A percentile compares a stretch with the other conserved stretches of the same genome.
These are phyloP conservation scores for Echinops telfairi DNA, from an alignment of 2,113 vertebrate species.

Conservation along the genomic window DNA sequence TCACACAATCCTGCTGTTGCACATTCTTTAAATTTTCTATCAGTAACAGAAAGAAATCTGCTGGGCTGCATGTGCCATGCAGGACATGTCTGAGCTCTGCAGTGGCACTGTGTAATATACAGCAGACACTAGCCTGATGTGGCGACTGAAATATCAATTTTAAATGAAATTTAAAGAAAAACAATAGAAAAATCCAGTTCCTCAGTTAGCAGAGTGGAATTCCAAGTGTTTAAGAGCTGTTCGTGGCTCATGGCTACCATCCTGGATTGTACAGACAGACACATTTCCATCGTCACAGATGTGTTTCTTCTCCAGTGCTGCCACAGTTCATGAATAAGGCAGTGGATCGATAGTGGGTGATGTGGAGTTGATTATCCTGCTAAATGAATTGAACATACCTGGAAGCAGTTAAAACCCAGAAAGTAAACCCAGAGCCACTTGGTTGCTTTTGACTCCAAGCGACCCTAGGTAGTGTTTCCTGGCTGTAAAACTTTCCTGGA, in stretches of 20 bases:
- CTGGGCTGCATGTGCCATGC: not conserved
- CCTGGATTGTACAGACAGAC: not conserved
- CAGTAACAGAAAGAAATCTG: not conserved
- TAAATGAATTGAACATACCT: too few species aligned
- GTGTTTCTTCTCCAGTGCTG: not conserved
- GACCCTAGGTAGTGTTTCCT: too few species aligned
- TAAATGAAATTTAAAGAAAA: not conserved
- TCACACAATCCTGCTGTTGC: not conserved
- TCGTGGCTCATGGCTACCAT: not conserved
- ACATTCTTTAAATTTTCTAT: not conserved
- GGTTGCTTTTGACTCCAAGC: too few species aligned
- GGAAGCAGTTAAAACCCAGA: too few species aligned
- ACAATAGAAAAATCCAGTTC: not conserved
- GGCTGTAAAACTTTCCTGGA: too few species aligned
- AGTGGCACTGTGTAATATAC: not conserved
- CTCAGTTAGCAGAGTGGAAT: not conserved
- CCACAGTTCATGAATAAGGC: conserved; percentile 1
- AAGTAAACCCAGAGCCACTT: too few species aligned
- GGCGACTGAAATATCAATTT: not conserved
- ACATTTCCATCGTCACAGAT: not conserved
- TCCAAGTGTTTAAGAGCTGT: not conserved
- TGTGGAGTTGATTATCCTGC: not conserved
- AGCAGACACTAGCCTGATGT: too few species aligned
- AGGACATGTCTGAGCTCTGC: not conserved
- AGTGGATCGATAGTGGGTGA: not conserved